Percentiles rank a stretch among this genome's conserved stretches.
Conservation (phyloP, 2,888 invertebrate species). For the Tineola bisselliella region DNA sequence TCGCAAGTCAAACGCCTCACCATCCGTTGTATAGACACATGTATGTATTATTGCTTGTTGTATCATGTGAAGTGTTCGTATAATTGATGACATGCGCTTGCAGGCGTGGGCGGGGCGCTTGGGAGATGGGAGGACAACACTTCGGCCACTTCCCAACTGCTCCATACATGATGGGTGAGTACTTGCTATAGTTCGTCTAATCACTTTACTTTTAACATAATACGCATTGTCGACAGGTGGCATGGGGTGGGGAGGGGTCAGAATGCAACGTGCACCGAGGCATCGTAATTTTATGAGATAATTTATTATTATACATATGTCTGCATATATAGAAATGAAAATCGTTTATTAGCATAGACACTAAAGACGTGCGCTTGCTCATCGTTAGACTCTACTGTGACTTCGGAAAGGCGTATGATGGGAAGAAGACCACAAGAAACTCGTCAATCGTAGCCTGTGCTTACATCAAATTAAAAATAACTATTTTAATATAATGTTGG, state of each 20-base stretch:
- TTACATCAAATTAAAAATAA: too few species aligned
- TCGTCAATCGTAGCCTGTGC: too few species aligned
- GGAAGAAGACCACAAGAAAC: too few species aligned
- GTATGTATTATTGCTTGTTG: constrained; percentile 33
- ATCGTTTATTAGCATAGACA: too few species aligned
- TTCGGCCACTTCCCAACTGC: constrained; percentile 51
- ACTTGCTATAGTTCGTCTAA: too few species aligned
- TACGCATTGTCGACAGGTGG: constrained; percentile 43
- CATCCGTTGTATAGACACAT: constrained; percentile 43
- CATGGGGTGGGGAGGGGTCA: constrained; percentile 50
- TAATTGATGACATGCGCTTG: background rate
- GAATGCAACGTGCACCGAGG: constrained; percentile 46
- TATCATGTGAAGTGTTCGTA: background rate
- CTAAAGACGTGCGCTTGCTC: too few species aligned
- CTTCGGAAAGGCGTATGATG: too few species aligned
- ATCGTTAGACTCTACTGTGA: too few species aligned
- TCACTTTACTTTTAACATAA: too few species aligned
- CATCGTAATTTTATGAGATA: constrained; percentile 52
- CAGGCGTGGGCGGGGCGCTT: constrained; percentile 51
- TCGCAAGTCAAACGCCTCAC: constrained; percentile 39
- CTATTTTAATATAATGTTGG: too few species aligned
- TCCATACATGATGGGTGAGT: constrained; percentile 53
- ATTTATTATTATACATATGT: too few species aligned
- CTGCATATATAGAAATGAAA: too few species aligned
- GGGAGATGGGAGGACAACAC: constrained; percentile 54